phyloP scores from a whole-genome alignment of 2,888 invertebrate species.

The Caenorhabditis doughertyi region DNA sequence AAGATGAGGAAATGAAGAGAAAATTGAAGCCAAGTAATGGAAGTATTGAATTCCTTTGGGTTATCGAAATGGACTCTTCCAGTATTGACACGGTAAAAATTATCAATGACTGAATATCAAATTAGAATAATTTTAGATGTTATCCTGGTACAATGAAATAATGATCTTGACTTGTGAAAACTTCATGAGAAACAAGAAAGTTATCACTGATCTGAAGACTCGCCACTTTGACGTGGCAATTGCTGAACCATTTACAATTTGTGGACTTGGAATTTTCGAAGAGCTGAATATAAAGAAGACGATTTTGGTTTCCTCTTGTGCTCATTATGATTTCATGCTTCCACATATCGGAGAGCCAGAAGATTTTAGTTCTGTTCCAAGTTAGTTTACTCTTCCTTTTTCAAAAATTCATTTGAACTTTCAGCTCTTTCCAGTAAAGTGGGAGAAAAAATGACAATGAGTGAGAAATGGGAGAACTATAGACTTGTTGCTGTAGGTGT shows the following conservation, averaged over 20 bases:
- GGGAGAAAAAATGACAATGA: constrained; percentile 40
- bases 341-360: constrained; percentile 42
- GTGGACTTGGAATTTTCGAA: constrained; percentile 42
- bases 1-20: constrained; percentile 35
- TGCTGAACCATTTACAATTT: constrained; percentile 38
- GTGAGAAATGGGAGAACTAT: constrained; percentile 41
- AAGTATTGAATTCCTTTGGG: constrained; percentile 32
- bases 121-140: constrained; percentile 32
- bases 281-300: constrained; percentile 46
- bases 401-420: background rate
- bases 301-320: constrained; percentile 40
- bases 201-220: constrained; percentile 1
- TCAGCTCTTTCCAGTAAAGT: constrained; percentile 32
- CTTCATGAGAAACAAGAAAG: constrained; percentile 22
- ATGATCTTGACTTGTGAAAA: constrained; percentile 37
- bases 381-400: background rate
- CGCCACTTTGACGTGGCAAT: constrained; percentile 48
- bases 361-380: constrained; percentile 43
- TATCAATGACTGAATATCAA: too few species aligned
- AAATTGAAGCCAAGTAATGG: background rate
- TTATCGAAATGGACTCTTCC: constrained; percentile 14
- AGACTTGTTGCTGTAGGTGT: constrained; percentile 8
- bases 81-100: constrained; percentile 4
- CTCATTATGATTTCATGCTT: constrained; percentile 47
- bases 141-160: constrained; percentile 29